Percentiles rank a stretch among this genome's conserved stretches.
phyloP scores from a whole-genome alignment of 2,888 invertebrate genomes.

The Drosophila algonquin region DNA sequence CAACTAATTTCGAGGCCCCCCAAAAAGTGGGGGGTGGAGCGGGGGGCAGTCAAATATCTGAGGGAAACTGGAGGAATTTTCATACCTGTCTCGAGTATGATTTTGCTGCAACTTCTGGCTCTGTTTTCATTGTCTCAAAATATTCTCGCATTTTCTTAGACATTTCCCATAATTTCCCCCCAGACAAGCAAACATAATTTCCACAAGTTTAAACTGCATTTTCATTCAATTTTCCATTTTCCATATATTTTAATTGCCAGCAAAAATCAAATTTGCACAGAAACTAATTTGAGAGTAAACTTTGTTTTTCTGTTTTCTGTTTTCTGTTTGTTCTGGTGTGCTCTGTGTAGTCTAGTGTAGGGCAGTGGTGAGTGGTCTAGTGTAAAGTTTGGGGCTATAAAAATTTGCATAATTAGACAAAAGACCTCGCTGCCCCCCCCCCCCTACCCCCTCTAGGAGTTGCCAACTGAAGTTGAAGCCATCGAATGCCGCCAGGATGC shows the following conservation, averaged over 20 bases:
- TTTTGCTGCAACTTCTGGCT: background rate
- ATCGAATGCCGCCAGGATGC: background rate
- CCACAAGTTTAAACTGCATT: slow-evolving; percentile 16
- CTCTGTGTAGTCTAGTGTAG: slow-evolving; percentile 10
- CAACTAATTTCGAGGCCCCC: slow-evolving; percentile 25
- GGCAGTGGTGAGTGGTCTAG: slow-evolving; percentile 1
- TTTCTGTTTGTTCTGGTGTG: background rate
- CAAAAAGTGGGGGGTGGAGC: no score
- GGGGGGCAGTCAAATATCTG: background rate
- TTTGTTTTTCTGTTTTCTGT: slow-evolving; percentile 14
- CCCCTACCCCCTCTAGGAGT: background rate
- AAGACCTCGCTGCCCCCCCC: background rate
- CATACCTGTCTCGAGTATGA: slow-evolving; percentile 31
- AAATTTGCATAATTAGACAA: slow-evolving; percentile 53
- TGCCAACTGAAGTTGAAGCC: slow-evolving; percentile 11
- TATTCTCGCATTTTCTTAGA: background rate
- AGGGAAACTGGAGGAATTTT: slow-evolving; percentile 1
- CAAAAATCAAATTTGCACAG: slow-evolving; percentile 29
- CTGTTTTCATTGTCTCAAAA: background rate
- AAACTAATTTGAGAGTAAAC: slow-evolving; percentile 40
- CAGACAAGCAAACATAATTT: slow-evolving; percentile 11
- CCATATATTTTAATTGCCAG: slow-evolving; percentile 33
- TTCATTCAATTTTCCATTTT: slow-evolving; percentile 14
- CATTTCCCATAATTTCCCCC: slow-evolving; percentile 17
- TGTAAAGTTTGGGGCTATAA: slow-evolving; percentile 18